phyloP scores from a whole-genome alignment of 2,888 invertebrate genomes.

The Seira ritae region DNA sequence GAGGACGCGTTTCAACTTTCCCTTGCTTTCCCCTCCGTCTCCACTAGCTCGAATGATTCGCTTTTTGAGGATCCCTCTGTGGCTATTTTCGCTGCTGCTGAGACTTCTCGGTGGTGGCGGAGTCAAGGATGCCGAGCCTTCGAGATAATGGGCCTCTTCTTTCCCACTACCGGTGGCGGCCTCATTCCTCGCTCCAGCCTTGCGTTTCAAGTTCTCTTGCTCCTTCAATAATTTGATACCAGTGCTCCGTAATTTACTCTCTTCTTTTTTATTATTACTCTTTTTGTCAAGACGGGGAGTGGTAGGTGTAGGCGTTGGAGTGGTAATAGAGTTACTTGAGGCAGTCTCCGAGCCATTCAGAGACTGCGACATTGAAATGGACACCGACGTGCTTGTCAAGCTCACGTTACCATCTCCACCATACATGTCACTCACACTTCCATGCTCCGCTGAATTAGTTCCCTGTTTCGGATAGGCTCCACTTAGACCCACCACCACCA shows the following conservation, averaged over 20 bases:
- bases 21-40: not conserved
- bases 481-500: constrained; percentile 23
- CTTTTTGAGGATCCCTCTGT: constrained; percentile 38
- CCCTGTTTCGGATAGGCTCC: constrained; percentile 40
- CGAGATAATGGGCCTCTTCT: constrained; percentile 6
- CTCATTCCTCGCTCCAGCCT: constrained; percentile 45
- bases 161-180: constrained; percentile 22
- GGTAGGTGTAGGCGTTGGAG: constrained; percentile 47
- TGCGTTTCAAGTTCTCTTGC: constrained; percentile 68
- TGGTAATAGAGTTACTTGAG: constrained; percentile 41
- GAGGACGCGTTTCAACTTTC: constrained; percentile 40
- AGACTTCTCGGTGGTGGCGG: constrained; percentile 27
- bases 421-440: constrained; percentile 54
- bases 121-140: constrained; percentile 13
- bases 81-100: constrained; percentile 40
- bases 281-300: constrained; percentile 31
- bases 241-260: constrained; percentile 24
- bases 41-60: constrained; percentile 12
- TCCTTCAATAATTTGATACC: constrained; percentile 69
- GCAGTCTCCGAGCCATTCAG: constrained; percentile 58
- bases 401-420: constrained; percentile 57
- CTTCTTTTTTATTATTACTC: not conserved
- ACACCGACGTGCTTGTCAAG: constrained; percentile 62
- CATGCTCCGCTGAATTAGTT: constrained; percentile 45
- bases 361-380: constrained; percentile 62